Evolutionary conservation across 1,140 invertebrate species (phyloP).

Genomic region (Bombyx mori): ASM3026992v2 NC_085124.1:5557001-5557500

Average conservation of each 20-base stretch:
- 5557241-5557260: too few species aligned
- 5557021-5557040: slow-evolving; percentile 1
- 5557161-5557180: not conserved
- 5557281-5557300: too few species aligned
- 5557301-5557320: slow-evolving; percentile 26
- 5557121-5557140: slow-evolving; percentile 20
- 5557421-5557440: slow-evolving; percentile 65
- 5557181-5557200: too few species aligned
- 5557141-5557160: slow-evolving; percentile 1
- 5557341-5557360: slow-evolving; percentile 63
- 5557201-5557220: too few species aligned
- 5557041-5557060: slow-evolving; percentile 20
- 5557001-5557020: slow-evolving; percentile 10
- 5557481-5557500: slow-evolving; percentile 13
- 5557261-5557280: too few species aligned
- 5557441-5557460: slow-evolving; percentile 40
- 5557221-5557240: too few species aligned
- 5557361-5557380: slow-evolving; percentile 70
- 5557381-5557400: slow-evolving; percentile 68
- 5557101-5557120: slow-evolving; percentile 15
- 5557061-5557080: slow-evolving; percentile 20
- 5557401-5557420: slow-evolving; percentile 66
- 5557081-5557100: slow-evolving; percentile 42
- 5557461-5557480: slow-evolving; percentile 33
- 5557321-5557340: slow-evolving; percentile 64